Evolutionary conservation across 1,140 invertebrate species (phyloP).

Genomic region (Frieseomelitta varia): DNA sequence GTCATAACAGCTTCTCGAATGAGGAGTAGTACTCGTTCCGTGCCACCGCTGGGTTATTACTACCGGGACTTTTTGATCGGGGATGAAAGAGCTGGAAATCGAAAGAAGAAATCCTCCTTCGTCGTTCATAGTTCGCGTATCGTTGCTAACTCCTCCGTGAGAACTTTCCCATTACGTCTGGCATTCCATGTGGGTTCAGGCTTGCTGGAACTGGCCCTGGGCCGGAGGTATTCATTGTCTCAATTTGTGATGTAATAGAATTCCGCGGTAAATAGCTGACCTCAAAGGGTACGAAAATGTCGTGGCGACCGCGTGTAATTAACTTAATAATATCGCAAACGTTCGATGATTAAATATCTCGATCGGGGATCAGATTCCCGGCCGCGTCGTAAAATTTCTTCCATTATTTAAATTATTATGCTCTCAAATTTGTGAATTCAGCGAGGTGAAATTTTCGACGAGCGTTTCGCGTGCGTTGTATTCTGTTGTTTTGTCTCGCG

Average conservation of each 20-base stretch:
- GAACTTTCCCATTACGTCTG: neutral
- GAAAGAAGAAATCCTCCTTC: slow-evolving; percentile 7
- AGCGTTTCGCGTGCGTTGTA: too few species aligned
- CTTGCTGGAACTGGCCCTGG: neutral
- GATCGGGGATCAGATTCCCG: neutral
- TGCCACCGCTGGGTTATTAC: neutral
- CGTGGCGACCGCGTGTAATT: neutral
- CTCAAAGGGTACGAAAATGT: neutral
- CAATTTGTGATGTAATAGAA: slow-evolving; percentile 1
- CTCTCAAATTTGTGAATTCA: too few species aligned
- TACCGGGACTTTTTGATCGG: neutral
- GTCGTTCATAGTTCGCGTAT: neutral
- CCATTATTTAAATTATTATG: neutral
- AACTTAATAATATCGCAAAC: neutral
- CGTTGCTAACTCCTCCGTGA: neutral
- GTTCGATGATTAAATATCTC: neutral
- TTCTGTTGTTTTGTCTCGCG: too few species aligned
- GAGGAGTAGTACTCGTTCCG: neutral
- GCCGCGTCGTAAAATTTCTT: neutral
- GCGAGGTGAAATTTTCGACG: too few species aligned
- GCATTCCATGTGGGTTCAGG: neutral
- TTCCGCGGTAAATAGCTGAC: slow-evolving; percentile 8
- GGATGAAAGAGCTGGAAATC: neutral
- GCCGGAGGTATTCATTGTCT: neutral
- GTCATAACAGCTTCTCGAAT: neutral